These are phyloP conservation scores for Nomada lathburiana DNA, from an alignment of 2,888 invertebrate species.

Conservation along the genomic window DNA sequence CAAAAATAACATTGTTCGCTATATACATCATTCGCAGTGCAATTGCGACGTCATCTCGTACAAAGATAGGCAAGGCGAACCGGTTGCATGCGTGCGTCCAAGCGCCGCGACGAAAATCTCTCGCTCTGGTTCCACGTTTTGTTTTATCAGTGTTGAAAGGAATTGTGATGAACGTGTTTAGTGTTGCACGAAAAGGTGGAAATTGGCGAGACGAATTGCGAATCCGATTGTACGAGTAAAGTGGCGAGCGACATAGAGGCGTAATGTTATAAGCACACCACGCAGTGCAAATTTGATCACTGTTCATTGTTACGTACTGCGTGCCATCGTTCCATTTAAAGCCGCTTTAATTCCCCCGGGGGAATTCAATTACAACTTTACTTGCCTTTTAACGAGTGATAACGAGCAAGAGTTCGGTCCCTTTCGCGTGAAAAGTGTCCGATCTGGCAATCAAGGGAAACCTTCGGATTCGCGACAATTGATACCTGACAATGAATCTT, in stretches of 20 bases:
- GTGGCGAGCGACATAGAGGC: neutral
- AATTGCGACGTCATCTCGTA: neutral
- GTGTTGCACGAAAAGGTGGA: neutral
- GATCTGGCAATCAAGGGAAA: constrained; percentile 10
- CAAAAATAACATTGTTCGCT: neutral
- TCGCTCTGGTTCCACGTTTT: neutral
- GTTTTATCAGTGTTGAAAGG: constrained; percentile 9
- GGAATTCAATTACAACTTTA: constrained; percentile 47
- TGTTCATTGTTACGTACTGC: constrained; percentile 11
- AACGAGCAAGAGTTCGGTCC: constrained; percentile 9
- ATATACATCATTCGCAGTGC: neutral
- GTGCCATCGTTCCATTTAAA: constrained; percentile 32
- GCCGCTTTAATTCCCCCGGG: constrained; percentile 28
- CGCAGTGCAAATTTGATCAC: constrained; percentile 46
- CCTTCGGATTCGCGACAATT: constrained; percentile 8
- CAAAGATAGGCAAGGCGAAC: too few species aligned
- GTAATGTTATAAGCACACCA: constrained; percentile 24
- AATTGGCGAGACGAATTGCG: neutral
- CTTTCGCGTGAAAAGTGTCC: constrained; percentile 16
- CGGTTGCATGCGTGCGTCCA: neutral
- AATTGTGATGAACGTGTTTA: constrained; percentile 10
- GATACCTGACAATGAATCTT: constrained; percentile 25
- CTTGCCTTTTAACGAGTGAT: constrained; percentile 21
- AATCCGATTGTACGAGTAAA: neutral
- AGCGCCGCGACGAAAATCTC: too few species aligned